Conservation (phyloP, 2,113 vertebrate genomes). For the Bungarus multicinctus region DNA sequence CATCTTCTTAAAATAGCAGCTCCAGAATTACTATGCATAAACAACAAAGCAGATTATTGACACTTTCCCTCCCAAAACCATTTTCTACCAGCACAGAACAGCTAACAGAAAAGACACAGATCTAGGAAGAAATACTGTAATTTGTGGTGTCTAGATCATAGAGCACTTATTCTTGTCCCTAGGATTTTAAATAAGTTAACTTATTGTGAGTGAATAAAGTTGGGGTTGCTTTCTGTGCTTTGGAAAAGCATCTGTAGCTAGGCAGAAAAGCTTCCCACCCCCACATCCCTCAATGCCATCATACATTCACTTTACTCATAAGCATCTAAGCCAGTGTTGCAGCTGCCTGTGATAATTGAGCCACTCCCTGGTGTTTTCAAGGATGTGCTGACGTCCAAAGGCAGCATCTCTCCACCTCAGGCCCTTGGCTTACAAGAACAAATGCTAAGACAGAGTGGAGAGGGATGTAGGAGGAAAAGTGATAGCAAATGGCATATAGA, state of each 20-base stretch:
- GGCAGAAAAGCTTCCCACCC: background rate
- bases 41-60: accelerated
- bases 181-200: background rate
- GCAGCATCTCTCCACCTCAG: background rate
- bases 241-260: background rate
- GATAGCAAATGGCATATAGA: background rate
- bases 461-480: background rate
- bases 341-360: background rate
- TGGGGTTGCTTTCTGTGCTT: background rate
- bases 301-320: background rate
- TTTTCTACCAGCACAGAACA: background rate
- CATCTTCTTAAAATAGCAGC: background rate
- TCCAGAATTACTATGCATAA: background rate
- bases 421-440: background rate
- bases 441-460: background rate
- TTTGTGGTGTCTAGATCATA: background rate
- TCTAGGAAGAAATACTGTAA: background rate
- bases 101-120: background rate
- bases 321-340: background rate
- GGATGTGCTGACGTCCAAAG: background rate
- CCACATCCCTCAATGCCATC: background rate
- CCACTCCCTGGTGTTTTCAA: background rate
- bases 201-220: background rate
- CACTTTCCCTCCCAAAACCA: background rate
- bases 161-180: background rate